phyloP scores from a whole-genome alignment of 2,797 vertebrate species.

The Lacerta bilineata region DNA sequence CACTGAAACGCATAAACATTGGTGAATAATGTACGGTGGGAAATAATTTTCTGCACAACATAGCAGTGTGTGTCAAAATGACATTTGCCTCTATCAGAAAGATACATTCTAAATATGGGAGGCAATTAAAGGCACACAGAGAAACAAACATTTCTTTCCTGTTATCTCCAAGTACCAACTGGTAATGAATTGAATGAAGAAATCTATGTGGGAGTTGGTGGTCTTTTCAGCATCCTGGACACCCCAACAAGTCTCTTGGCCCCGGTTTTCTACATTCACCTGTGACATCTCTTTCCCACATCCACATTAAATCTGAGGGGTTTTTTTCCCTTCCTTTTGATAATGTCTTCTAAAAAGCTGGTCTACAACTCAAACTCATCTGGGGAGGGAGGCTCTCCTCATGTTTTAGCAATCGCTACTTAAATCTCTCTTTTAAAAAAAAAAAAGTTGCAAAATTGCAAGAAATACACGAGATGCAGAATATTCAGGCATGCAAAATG shows the following conservation, averaged over 20 bases:
- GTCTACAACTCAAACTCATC: conserved; percentile 54
- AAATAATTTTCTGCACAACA: conserved; percentile 74
- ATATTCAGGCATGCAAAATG: not conserved
- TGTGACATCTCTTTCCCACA: conserved; percentile 50
- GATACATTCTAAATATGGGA: conserved; percentile 76
- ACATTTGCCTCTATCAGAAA: conserved; percentile 74
- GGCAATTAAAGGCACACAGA: conserved; percentile 73
- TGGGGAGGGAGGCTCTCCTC: conserved; percentile 38
- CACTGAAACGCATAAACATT: conserved; percentile 75
- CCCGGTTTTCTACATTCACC: conserved; percentile 48
- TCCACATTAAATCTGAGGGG: conserved; percentile 57
- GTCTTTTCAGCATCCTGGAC: conserved; percentile 56
- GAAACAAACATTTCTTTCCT: conserved; percentile 72
- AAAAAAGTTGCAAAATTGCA: conserved; percentile 15
- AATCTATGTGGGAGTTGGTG: conserved; percentile 54
- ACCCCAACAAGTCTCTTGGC: conserved; percentile 26
- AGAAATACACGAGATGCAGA: conserved; percentile 20
- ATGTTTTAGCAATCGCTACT: conserved; percentile 51
- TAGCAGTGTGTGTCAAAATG: conserved; percentile 71
- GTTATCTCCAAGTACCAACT: conserved; percentile 71
- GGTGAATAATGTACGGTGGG: conserved; percentile 73
- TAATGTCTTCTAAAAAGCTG: conserved; percentile 49
- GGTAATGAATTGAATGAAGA: conserved; percentile 63
- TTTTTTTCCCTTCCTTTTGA: not conserved
- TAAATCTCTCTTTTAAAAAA: conserved; percentile 34